phyloP scores from a whole-genome alignment of 2,113 vertebrate genomes.

The Furnarius figulus region DNA sequence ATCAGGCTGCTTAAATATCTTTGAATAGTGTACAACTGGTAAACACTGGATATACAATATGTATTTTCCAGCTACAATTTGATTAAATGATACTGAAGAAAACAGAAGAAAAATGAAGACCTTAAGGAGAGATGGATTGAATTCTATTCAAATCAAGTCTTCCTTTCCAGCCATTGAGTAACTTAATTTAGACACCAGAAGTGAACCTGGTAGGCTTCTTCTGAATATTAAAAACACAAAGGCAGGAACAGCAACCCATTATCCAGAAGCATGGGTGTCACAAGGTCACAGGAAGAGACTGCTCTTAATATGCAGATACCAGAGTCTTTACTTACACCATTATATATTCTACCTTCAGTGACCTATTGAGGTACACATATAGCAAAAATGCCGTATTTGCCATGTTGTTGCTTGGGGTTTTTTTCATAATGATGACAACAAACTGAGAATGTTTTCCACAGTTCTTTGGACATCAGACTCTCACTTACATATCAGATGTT shows the following conservation, averaged over 20 bases:
- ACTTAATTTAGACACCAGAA: background rate
- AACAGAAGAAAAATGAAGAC: background rate
- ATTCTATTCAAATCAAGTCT: background rate
- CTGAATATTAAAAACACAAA: background rate
- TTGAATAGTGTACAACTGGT: background rate
- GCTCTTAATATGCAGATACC: background rate
- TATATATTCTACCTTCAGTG: background rate
- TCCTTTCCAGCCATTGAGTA: background rate
- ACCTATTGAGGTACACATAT: background rate
- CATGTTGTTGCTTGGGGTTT: rapidly evolving
- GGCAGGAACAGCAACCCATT: background rate
- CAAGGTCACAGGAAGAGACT: background rate
- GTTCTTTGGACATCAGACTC: background rate
- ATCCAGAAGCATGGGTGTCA: background rate
- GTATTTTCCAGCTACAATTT: background rate
- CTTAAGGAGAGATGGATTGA: background rate
- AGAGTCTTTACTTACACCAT: background rate
- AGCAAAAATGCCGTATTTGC: background rate
- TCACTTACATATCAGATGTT: background rate
- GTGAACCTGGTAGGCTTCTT: background rate
- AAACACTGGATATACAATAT: background rate
- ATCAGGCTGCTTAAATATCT: background rate
- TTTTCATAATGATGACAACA: background rate
- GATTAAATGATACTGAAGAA: background rate
- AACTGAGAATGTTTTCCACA: background rate